Evolutionary conservation across 2,888 invertebrate species (phyloP), one percentile per base, ranked within the genome.

Genomic region (Drosophila lutescens): DNA sequence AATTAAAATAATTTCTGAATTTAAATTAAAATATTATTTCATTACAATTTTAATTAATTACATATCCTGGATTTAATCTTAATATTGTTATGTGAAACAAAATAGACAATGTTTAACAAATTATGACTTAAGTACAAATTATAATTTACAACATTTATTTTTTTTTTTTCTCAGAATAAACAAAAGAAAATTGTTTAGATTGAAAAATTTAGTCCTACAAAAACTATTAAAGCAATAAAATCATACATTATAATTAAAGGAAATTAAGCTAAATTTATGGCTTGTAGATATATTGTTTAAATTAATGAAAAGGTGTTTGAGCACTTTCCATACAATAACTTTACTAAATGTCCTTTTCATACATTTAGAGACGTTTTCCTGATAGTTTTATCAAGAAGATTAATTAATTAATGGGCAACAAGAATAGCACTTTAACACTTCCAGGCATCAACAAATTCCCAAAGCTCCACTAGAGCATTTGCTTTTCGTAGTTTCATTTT

Each of bases 401-500:
- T 4, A 46, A 40, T 61, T 50, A 32, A 20, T 17, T 49, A 12
- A 32, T 15, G 0, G 32, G 13, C 38, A 56, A 8, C 5, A 10
- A 7, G 12, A 2, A 32, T 0, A 15, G 6, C 34, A 49, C 4
- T 20, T 12, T 12, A 20, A 20, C 38, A 26, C 13, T 17, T 30
- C 7, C 20, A 41, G 23, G 30, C 13, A 44, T 17, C 20, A 43
- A 41, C 20, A 26, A 17, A 17, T 10, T 30, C 41, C 3, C 44
- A 12, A 2, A 26, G 10, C 26, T 8, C 10, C 2, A 9, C 40
- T 38, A 70, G 65, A 50, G 71, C 49, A 59, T 58, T 58, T 53
- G 46, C n/a, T 2, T 57, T 53, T 70, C 70, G 70, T 44, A 50
- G 54, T 57, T 23, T 15, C 47, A 4, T 17, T 12, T 17, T 20